Evolutionary conservation across 2,888 invertebrate species (phyloP), one percentile per base, ranked within the genome.

Genomic region (Sphaerophoria rueppellii): DNA sequence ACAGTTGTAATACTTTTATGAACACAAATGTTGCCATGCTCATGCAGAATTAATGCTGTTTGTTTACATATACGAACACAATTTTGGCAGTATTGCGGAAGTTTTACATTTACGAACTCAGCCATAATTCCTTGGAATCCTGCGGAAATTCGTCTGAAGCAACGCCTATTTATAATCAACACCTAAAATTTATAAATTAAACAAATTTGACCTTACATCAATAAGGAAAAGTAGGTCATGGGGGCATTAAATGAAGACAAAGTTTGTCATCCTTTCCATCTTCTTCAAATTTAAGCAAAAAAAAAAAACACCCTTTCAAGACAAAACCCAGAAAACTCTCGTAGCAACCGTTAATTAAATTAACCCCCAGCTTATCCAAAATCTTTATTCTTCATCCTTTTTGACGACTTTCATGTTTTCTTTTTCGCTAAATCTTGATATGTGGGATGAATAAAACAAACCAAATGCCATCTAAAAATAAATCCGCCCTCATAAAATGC

Each of bases 381-480:
- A 7, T 9, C 11, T 40, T 40, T 0, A 7, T 61, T 65, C 35
- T 37, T 37, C n/a, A 65, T 50, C 65, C 50, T 34, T 65, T 43
- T 6, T 65, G 65, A 35, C 65, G 16, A 12, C 2, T 65, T 50
- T 48, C 14, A 1, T 61, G 32, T 48, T 9, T 48, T 48, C 4
- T 40, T 6, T 24, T 12, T 12, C n/a, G 16, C 16, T 34, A 32
- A 50, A 50, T 65, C 50, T 65, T 50, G 50, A 65, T 24, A 24
- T 24, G 24, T 65, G 65, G 35, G 50, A 65, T 35, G 50, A 65
- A 50, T 35, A 50, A 58, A 65, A 14, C 7, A 37, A 50, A 50
- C 16, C 65, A 65, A 50, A 65, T 65, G 50, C 40, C 24, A 60
- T 40, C 60, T 43, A 12, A 24, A 60, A 60, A 43, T 60, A 40